A percentile compares a stretch with the other conserved stretches of the same genome.
These are phyloP conservation scores for Syngnathus acus DNA, from an alignment of 2,797 vertebrate genomes.

Conservation along the genomic window DNA sequence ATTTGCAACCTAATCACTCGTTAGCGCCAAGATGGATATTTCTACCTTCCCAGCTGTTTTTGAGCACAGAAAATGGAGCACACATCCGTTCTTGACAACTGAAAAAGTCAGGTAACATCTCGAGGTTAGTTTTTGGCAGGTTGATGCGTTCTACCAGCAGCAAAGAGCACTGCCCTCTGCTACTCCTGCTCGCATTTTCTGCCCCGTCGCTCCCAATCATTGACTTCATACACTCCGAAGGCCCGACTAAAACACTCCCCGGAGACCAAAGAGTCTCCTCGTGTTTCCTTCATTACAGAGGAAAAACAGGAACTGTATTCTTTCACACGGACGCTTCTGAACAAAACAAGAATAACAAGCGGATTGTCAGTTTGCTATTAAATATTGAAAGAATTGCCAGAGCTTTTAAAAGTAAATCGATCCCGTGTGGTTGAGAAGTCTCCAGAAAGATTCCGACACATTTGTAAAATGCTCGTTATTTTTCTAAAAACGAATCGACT, in stretches of 20 bases:
- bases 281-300: constrained; percentile 2
- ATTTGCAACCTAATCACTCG: too few relatives aligned
- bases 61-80: constrained; percentile 10
- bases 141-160: constrained; percentile 30
- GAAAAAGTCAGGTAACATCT: constrained; percentile 1
- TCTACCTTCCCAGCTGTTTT: neutral
- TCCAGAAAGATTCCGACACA: too few relatives aligned
- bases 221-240: constrained; percentile 50
- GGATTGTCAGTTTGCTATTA: too few relatives aligned
- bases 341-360: neutral
- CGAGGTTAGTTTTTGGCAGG: constrained; percentile 38
- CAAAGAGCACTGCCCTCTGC: constrained; percentile 47
- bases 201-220: constrained; percentile 56
- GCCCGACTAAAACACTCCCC: constrained; percentile 44
- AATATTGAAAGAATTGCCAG: too few relatives aligned
- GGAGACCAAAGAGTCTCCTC: constrained; percentile 19
- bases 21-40: neutral
- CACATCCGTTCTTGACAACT: constrained; percentile 7
- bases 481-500: too few relatives aligned
- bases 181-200: constrained; percentile 50
- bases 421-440: too few relatives aligned
- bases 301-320: constrained; percentile 36
- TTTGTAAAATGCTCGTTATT: too few relatives aligned
- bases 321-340: neutral
- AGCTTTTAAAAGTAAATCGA: neutral